These are phyloP conservation scores for Uria aalge DNA, from an alignment of 2,113 vertebrate genomes.

Conservation along the genomic window DNA sequence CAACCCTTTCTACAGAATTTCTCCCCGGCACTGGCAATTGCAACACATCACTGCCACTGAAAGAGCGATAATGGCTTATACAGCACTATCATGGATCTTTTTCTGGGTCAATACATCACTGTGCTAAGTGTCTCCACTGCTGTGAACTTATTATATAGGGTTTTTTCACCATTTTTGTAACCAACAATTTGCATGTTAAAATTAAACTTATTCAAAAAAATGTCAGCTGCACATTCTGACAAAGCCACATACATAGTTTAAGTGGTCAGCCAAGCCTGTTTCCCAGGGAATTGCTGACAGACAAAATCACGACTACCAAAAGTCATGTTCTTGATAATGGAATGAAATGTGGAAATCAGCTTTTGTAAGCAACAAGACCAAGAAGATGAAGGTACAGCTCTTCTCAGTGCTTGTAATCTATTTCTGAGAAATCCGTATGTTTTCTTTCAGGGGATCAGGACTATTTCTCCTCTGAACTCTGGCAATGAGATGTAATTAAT, in stretches of 20 bases:
- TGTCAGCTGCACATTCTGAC: neutral
- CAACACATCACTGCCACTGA: neutral
- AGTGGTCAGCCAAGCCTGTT: neutral
- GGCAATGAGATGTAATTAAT: neutral
- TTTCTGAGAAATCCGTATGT: neutral
- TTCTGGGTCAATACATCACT: constrained; percentile 5
- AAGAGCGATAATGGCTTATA: neutral
- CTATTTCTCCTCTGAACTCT: neutral
- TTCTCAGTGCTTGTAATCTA: neutral
- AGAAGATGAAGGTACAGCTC: neutral
- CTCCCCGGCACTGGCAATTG: neutral
- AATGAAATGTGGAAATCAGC: neutral
- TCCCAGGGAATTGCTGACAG: neutral
- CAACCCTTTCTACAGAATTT: neutral
- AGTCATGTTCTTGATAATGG: neutral
- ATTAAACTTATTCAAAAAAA: neutral
- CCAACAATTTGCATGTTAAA: neutral
- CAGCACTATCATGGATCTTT: neutral
- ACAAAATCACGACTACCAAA: neutral
- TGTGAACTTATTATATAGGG: neutral
- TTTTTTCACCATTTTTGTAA: neutral
- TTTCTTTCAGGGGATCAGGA: neutral
- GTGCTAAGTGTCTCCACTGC: neutral
- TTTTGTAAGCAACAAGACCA: neutral
- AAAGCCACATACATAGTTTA: neutral